Conservation (phyloP, 2,888 invertebrate genomes). For the Kryphioiulus occultus region DNA sequence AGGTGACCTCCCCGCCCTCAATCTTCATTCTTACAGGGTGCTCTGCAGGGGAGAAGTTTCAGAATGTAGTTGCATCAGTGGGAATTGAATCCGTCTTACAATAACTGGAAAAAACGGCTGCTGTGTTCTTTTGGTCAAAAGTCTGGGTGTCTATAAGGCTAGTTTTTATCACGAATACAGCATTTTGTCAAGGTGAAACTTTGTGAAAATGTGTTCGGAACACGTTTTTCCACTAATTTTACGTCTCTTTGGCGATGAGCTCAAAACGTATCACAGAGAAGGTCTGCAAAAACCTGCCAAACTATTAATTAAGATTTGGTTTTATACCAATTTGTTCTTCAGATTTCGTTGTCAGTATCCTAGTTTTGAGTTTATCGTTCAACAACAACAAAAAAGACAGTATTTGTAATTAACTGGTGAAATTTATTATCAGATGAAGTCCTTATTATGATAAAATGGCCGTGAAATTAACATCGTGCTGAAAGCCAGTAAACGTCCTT, state of each 20-base stretch:
- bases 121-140: too few relatives aligned
- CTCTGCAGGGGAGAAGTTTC: too few relatives aligned
- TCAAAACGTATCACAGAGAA: not conserved
- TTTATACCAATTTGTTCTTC: not conserved
- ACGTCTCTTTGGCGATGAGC: not conserved
- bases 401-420: not conserved
- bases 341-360: not conserved
- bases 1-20: too few relatives aligned
- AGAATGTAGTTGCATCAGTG: too few relatives aligned
- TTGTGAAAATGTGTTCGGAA: too few relatives aligned
- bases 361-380: not conserved
- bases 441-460: conserved; percentile 11
- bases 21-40: too few relatives aligned
- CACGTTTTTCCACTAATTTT: too few relatives aligned
- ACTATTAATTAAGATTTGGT: not conserved
- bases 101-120: too few relatives aligned
- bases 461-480: conserved; percentile 31
- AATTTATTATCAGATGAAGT: conserved; percentile 31
- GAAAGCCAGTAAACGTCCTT: not conserved
- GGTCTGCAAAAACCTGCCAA: not conserved
- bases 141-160: too few relatives aligned
- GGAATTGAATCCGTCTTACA: too few relatives aligned
- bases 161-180: too few relatives aligned
- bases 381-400: not conserved
- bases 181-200: too few relatives aligned